These are phyloP conservation scores for Drosophila punjabiensis DNA, from an alignment of 1,140 invertebrate genomes.

Conservation along the genomic window DNA sequence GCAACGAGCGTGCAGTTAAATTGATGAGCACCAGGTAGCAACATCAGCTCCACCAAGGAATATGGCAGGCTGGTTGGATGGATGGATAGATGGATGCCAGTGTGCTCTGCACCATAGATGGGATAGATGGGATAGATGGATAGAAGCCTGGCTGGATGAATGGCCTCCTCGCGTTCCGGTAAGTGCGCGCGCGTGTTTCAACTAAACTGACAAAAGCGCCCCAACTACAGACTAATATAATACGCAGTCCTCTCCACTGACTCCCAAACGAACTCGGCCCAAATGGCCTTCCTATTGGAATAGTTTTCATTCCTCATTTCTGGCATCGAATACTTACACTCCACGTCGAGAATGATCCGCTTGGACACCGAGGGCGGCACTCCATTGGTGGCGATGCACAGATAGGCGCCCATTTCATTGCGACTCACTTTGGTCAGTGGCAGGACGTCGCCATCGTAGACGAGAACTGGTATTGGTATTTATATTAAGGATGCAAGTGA, in stretches of 20 bases:
- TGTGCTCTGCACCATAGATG: slow-evolving; percentile 7
- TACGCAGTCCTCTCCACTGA: slow-evolving; percentile 11
- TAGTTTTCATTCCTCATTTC: slow-evolving; percentile 42
- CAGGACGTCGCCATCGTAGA: slow-evolving; percentile 92
- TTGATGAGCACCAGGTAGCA: slow-evolving; percentile 77
- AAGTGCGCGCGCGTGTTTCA: slow-evolving; percentile 76
- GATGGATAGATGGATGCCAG: slow-evolving; percentile 14
- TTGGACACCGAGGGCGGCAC: slow-evolving; percentile 95
- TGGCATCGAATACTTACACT: slow-evolving; percentile 90
- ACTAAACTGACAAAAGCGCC: slow-evolving; percentile 43
- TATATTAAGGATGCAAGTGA: slow-evolving; percentile 55
- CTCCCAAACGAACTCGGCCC: neutral
- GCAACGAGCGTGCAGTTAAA: slow-evolving; percentile 73
- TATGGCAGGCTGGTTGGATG: slow-evolving; percentile 15
- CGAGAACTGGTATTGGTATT: slow-evolving; percentile 87
- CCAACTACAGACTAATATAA: slow-evolving; percentile 59
- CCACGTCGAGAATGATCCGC: slow-evolving; percentile 94
- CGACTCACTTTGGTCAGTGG: slow-evolving; percentile 93
- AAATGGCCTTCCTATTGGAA: neutral
- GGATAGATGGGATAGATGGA: slow-evolving; percentile 25
- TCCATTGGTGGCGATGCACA: slow-evolving; percentile 93
- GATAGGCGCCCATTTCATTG: slow-evolving; percentile 94
- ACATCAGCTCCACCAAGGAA: slow-evolving; percentile 22
- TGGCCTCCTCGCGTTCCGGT: slow-evolving; percentile 68
- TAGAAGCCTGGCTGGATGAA: slow-evolving; percentile 48